Percentiles rank a stretch among this genome's conserved stretches.
Conservation (phyloP, 2,888 invertebrate genomes). For the Steinernema hermaphroditum region DNA sequence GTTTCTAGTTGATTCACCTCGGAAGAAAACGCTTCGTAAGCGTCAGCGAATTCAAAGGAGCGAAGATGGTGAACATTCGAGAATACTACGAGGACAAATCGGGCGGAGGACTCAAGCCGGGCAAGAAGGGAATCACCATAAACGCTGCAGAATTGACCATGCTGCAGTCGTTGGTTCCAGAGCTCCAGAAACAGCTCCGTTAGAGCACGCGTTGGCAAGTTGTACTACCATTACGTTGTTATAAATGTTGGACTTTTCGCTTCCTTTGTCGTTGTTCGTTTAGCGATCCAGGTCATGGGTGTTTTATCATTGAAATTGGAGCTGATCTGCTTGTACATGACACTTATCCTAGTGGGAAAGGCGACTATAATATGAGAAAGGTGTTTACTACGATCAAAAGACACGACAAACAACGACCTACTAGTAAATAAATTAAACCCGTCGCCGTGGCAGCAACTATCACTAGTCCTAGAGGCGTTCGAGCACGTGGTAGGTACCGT, state of each 20-base stretch:
- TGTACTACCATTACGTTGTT: too few relatives aligned
- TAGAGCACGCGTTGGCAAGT: too few relatives aligned
- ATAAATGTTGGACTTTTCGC: too few relatives aligned
- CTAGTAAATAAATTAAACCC: constrained; percentile 2
- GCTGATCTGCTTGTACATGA: too few relatives aligned
- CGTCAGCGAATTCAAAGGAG: constrained; percentile 52
- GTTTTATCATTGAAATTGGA: too few relatives aligned
- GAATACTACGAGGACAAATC: constrained; percentile 61
- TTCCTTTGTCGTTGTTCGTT: too few relatives aligned
- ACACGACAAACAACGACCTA: background rate
- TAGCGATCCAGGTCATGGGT: too few relatives aligned
- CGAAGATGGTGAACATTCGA: constrained; percentile 54
- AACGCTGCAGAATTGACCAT: constrained; percentile 51
- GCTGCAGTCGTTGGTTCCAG: constrained; percentile 46
- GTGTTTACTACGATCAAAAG: background rate
- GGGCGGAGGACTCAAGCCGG: constrained; percentile 53
- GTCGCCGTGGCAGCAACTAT: constrained; percentile 25
- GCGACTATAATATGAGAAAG: too few relatives aligned
- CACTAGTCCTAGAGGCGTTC: background rate
- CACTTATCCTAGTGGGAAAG: too few relatives aligned
- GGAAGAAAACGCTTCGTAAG: constrained; percentile 51
- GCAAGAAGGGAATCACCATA: constrained; percentile 57
- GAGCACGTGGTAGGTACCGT: constrained; percentile 56
- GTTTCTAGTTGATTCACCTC: constrained; percentile 52
- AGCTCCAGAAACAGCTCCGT: constrained; percentile 43